These are phyloP conservation scores for Xyrichtys novacula DNA, from an alignment of 2,797 vertebrate genomes.

Conservation along the genomic window DNA sequence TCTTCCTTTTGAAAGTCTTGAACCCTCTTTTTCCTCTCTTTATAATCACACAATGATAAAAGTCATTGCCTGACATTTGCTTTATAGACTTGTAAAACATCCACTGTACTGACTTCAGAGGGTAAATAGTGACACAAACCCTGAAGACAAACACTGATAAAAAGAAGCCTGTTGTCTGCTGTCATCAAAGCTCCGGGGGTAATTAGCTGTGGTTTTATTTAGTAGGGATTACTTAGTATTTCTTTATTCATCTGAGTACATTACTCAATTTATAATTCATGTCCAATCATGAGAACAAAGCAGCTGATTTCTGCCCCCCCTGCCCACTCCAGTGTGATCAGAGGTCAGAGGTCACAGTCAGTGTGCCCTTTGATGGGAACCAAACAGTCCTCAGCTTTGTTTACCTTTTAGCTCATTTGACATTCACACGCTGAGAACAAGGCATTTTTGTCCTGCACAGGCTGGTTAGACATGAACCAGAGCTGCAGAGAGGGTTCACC, in stretches of 20 bases:
- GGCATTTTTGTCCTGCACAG: conserved; percentile 65
- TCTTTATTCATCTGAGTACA: background rate
- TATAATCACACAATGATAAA: conserved; percentile 28
- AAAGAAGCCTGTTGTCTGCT: conserved; percentile 1
- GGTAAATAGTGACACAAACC: conserved; percentile 19
- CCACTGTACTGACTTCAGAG: conserved; percentile 4
- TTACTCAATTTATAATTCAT: background rate
- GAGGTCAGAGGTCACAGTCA: conserved; percentile 56
- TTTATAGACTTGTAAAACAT: conserved; percentile 28
- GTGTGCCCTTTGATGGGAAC: conserved; percentile 47
- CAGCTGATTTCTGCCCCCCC: conserved; percentile 3
- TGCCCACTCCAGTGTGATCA: conserved; percentile 20
- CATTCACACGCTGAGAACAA: conserved; percentile 63
- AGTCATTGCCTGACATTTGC: conserved; percentile 19
- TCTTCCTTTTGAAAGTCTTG: conserved; percentile 17
- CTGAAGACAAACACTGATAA: conserved; percentile 20
- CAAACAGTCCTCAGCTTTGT: conserved; percentile 72
- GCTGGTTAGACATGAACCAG: conserved; percentile 61
- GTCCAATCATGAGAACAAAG: background rate
- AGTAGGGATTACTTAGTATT: background rate
- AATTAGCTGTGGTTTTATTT: background rate
- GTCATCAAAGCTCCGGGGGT: conserved; percentile 8
- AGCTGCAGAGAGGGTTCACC: conserved; percentile 46
- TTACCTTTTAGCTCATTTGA: conserved; percentile 63
- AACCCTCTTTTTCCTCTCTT: conserved; percentile 1